phyloP scores from a whole-genome alignment of 2,113 vertebrate species.

The Carassius carassius region DNA sequence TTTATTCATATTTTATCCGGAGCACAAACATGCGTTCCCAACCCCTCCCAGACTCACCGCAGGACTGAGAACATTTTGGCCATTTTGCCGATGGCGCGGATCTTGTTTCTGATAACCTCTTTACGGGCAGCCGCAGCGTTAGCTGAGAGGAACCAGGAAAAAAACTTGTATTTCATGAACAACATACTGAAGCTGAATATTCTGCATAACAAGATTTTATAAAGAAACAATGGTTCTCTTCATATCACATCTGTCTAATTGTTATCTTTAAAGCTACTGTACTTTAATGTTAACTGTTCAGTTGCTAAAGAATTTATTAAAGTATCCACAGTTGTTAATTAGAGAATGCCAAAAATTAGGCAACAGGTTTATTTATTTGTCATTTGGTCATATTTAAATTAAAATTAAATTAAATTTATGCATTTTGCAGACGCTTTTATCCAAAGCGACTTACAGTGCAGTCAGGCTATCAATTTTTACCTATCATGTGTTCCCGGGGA shows the following conservation, averaged over 20 bases:
- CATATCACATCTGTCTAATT: too few species aligned
- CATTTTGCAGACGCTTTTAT: too few species aligned
- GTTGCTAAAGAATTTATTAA: background rate
- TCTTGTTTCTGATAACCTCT: constrained; percentile 83
- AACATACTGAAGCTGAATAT: background rate
- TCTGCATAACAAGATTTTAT: too few species aligned
- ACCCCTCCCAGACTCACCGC: constrained; percentile 65
- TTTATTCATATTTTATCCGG: too few species aligned
- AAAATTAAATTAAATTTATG: too few species aligned
- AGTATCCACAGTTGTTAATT: background rate
- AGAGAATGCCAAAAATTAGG: background rate
- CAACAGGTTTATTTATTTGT: background rate
- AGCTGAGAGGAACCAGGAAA: constrained; percentile 62
- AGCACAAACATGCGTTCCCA: constrained; percentile 3
- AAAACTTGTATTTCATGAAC: background rate
- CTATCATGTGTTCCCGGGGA: too few species aligned
- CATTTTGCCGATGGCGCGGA: constrained; percentile 82
- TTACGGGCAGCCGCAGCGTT: constrained; percentile 81
- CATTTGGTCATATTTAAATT: background rate
- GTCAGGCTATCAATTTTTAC: too few species aligned
- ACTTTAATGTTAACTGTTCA: background rate
- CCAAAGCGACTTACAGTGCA: too few species aligned
- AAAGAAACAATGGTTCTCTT: too few species aligned
- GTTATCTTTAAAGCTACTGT: background rate
- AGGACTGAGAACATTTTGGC: constrained; percentile 83